These are phyloP conservation scores for Hippoglossus hippoglossus DNA, from an alignment of 2,797 vertebrate species.

Conservation along the genomic window DNA sequence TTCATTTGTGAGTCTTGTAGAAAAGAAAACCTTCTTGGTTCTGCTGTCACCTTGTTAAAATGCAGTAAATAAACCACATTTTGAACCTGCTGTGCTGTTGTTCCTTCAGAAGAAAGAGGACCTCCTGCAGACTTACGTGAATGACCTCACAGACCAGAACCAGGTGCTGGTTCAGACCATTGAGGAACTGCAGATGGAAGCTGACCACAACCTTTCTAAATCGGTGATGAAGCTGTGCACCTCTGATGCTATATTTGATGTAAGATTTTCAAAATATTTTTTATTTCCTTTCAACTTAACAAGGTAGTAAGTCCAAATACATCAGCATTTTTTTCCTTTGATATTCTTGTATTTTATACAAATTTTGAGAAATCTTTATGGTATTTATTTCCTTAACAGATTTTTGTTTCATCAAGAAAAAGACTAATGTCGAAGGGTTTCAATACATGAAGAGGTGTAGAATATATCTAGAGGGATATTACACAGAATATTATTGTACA, in stretches of 20 bases:
- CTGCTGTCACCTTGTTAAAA: constrained; percentile 34
- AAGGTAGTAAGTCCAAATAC: neutral
- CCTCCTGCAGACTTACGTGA: constrained; percentile 73
- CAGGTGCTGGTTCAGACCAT: constrained; percentile 72
- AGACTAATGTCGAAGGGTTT: neutral
- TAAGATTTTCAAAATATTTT: constrained; percentile 39
- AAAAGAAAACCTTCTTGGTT: neutral
- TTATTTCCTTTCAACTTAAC: neutral
- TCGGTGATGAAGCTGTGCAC: constrained; percentile 34
- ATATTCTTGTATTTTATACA: constrained; percentile 3
- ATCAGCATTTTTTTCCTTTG: neutral
- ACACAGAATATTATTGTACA: neutral
- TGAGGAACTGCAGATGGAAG: constrained; percentile 71
- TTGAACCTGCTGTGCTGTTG: constrained; percentile 48
- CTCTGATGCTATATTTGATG: constrained; percentile 39
- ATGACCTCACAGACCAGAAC: constrained; percentile 76
- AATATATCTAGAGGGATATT: neutral
- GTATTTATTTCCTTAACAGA: neutral
- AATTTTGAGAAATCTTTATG: neutral
- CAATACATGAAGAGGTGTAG: neutral
- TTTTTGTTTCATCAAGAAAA: neutral
- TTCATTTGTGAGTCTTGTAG: constrained; percentile 11
- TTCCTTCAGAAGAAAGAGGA: constrained; percentile 70
- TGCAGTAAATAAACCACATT: constrained; percentile 19
- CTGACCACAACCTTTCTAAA: constrained; percentile 25